These are phyloP conservation scores for Drosophila lini DNA, from an alignment of 1,140 invertebrate genomes.

Conservation along the genomic window DNA sequence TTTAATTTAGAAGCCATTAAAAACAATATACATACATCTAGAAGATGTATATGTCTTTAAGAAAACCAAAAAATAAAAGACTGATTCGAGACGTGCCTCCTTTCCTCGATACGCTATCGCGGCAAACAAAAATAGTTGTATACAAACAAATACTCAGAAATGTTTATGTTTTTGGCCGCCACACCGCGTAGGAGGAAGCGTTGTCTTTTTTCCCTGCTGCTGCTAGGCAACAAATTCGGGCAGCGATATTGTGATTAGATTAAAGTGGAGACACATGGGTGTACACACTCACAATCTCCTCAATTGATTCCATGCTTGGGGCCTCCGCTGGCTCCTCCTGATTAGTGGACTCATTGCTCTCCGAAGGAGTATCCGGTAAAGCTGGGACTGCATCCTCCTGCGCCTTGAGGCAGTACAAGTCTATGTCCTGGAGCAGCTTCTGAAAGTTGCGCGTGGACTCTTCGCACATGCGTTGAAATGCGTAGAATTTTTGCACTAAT, in stretches of 20 bases:
- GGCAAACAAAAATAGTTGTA: constrained; percentile 37
- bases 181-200: constrained; percentile 8
- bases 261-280: constrained; percentile 14
- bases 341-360: constrained; percentile 8
- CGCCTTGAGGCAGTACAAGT: constrained; percentile 6
- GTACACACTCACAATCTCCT: constrained; percentile 63
- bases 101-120: constrained; percentile 21
- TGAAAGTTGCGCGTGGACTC: constrained; percentile 65
- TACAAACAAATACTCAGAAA: constrained; percentile 31
- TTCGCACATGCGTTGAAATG: constrained; percentile 72
- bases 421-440: constrained; percentile 43
- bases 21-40: not conserved
- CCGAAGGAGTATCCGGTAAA: constrained; percentile 1
- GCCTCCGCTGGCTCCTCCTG: constrained; percentile 12
- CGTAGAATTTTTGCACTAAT: constrained; percentile 63
- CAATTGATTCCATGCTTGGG: constrained; percentile 13
- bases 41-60: not conserved
- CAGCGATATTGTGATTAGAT: constrained; percentile 46
- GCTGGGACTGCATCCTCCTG: not conserved
- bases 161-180: constrained; percentile 30
- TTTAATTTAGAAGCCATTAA: not conserved
- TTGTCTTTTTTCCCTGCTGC: constrained; percentile 23
- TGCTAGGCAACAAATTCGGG: constrained; percentile 47
- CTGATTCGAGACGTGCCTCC: constrained; percentile 17
- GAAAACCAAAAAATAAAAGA: constrained; percentile 4